Conservation (phyloP, 2,888 invertebrate genomes). For the Torymus aiolomorphi region DNA sequence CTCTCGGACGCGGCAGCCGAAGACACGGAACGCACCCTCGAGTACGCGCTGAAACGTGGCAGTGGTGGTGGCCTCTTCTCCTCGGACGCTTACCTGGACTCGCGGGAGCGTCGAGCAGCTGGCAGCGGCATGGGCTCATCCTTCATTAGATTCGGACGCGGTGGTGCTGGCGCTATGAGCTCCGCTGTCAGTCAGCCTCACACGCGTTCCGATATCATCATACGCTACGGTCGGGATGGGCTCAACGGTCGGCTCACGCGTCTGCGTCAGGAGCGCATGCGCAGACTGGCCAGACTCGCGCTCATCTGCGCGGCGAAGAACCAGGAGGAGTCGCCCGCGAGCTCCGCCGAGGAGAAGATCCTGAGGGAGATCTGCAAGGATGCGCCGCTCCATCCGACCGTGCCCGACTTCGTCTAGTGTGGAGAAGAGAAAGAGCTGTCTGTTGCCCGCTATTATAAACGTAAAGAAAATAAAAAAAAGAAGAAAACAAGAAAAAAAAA, state of each 20-base stretch:
- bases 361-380: slow-evolving; percentile 55
- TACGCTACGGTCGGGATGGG: slow-evolving; percentile 71
- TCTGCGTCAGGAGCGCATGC: slow-evolving; percentile 52
- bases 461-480: background rate
- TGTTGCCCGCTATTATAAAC: background rate
- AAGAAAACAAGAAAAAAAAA: background rate
- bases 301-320: slow-evolving; percentile 51
- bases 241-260: slow-evolving; percentile 44
- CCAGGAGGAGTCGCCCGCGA: slow-evolving; percentile 41
- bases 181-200: slow-evolving; percentile 60
- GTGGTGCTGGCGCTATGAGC: background rate
- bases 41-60: slow-evolving; percentile 64
- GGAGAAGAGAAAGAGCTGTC: no score
- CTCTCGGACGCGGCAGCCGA: slow-evolving; percentile 34
- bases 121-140: slow-evolving; percentile 66
- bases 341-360: slow-evolving; percentile 54
- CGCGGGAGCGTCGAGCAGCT: slow-evolving; percentile 63
- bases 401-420: slow-evolving; percentile 54
- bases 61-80: background rate
- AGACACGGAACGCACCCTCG: slow-evolving; percentile 60
- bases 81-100: slow-evolving; percentile 58
- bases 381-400: slow-evolving; percentile 54
- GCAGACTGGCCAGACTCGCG: slow-evolving; percentile 48
- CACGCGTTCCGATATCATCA: slow-evolving; percentile 69
- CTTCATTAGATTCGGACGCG: slow-evolving; percentile 67